Evolutionary conservation across 2,113 vertebrate genomes (phyloP), one percentile per base, ranked within the genome.

Genomic region (Phrynosoma platyrhinos): DNA sequence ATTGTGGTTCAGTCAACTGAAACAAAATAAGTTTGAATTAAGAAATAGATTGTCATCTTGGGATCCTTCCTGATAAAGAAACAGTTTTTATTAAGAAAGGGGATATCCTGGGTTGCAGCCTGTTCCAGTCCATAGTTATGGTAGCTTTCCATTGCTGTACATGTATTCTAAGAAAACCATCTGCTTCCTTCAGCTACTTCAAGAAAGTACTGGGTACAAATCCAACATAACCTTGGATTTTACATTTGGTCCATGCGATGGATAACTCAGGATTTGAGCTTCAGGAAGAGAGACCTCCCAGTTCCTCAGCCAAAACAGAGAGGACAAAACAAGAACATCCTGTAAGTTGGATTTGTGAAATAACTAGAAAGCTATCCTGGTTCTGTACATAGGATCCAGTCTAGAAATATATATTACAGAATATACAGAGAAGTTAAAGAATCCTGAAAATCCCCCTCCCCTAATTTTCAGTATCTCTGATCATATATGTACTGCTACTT

Each of bases 181-280:
- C 53, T 13, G 68, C 55, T 93, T 92, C 87, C 89, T 90, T 82
- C 53, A 75, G 12, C 80, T 88, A 80, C 85, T 84, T 36, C 36
- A 36, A 77, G 58, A 30, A 89, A 74, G 72, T n/a, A 18, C 20
- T 64, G 21, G 42, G 16, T 69, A 84, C 53, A 1, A 20, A 47
- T 16, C 0, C 5, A 79, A 76, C 40, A 74, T 62, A 30, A 42
- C 58, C 74, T 84, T 72, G 69, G 66, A 32, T 32, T 72, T 6
- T 10, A 27, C 12, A 76, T 47, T 6, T 5, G 12, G 9, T 14
- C 0, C 76, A 80, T 85, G 64, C 47, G 80, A 95, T 96, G 95
- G 94, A 97, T 69, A 97, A 96, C 64, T n/a, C 74, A 13, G 96
- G 90, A 0, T 97, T 97, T 85, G 96, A 97, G 64, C 89, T 95